phyloP scores from a whole-genome alignment of 2,113 vertebrate species.

The Cavia porcellus region DNA sequence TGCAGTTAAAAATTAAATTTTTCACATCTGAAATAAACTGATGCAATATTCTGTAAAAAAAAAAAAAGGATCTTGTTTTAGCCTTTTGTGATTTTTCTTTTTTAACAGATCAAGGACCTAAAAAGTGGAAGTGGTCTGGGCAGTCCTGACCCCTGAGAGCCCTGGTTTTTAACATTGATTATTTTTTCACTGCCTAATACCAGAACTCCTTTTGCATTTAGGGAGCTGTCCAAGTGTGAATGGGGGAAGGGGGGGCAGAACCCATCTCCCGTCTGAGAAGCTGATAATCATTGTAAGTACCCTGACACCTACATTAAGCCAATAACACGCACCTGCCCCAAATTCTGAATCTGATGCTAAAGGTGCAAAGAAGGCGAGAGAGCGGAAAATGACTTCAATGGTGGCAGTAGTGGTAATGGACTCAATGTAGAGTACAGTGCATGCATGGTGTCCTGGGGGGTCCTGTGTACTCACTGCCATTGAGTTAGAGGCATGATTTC shows the following conservation, averaged over 20 bases:
- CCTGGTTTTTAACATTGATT: not conserved
- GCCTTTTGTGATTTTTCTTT: not conserved
- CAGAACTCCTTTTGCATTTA: not conserved
- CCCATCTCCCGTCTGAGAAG: not conserved
- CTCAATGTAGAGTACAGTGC: not conserved
- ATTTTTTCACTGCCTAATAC: not conserved
- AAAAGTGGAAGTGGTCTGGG: not conserved
- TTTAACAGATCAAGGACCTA: not conserved
- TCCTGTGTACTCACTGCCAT: not conserved
- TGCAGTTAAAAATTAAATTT: not conserved
- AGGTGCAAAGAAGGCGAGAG: not conserved
- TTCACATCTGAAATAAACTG: not conserved
- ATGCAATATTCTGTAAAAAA: not conserved
- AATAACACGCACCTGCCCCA: too few species aligned
- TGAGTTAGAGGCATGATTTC: not conserved
- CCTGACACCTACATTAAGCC: not conserved
- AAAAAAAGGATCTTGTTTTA: not conserved
- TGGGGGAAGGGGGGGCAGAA: not conserved
- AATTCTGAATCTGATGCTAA: not conserved
- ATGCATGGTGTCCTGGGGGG: fast-evolving
- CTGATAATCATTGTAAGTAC: not conserved
- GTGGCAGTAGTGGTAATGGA: not conserved
- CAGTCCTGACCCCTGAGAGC: not conserved
- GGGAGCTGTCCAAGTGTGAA: not conserved
- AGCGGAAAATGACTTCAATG: not conserved